Conservation (phyloP, 2,797 vertebrate genomes). For the Salarias fasciatus region DNA sequence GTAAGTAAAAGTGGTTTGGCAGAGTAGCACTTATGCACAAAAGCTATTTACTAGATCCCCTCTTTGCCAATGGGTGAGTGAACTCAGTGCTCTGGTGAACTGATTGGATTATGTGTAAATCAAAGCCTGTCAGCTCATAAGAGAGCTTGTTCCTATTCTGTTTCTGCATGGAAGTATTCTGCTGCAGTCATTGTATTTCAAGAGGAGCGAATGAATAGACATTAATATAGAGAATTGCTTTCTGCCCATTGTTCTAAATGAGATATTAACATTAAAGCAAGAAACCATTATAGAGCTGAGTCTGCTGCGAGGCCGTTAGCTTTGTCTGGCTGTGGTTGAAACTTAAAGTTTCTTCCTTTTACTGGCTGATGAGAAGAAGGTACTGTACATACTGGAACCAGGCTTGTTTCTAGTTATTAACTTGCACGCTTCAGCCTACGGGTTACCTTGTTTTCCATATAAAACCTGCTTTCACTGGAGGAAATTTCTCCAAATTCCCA, state of each 20-base stretch:
- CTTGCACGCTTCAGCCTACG: no score
- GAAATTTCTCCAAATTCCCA: no score
- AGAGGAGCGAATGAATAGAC: conserved; percentile 18
- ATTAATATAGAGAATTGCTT: neutral
- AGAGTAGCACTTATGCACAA: conserved; percentile 32
- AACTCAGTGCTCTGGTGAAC: conserved; percentile 26
- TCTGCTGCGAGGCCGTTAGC: no score
- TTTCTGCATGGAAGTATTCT: neutral
- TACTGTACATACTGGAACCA: no score
- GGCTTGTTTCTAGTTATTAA: no score
- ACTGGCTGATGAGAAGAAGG: no score
- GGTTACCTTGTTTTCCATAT: no score
- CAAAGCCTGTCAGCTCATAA: conserved; percentile 17
- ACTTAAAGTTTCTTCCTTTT: no score
- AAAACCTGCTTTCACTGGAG: no score
- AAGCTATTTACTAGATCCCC: conserved; percentile 45
- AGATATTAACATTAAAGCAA: no score
- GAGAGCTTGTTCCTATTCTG: neutral
- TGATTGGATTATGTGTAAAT: conserved; percentile 40
- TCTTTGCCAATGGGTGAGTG: conserved; percentile 33
- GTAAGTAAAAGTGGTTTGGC: conserved; percentile 42
- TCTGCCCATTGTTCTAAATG: conserved; percentile 7
- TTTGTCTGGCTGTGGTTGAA: no score
- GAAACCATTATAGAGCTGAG: no score
- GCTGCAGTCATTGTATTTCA: conserved; percentile 5